Evolutionary conservation across 2,113 vertebrate genomes (phyloP).

Genomic region (Erinaceus europaeus): DNA sequence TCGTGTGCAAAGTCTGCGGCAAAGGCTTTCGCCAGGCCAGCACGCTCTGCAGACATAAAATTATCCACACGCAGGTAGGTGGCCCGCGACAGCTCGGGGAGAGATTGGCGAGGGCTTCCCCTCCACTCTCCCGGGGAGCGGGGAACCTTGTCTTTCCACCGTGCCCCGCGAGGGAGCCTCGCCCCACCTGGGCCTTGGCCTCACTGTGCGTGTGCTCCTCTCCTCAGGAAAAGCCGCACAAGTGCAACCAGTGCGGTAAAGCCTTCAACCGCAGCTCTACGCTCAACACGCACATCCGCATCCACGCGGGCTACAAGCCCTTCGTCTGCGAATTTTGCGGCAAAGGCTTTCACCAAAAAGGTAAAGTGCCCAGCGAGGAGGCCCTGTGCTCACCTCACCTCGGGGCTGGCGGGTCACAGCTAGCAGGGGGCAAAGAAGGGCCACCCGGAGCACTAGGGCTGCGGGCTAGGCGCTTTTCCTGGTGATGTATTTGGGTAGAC

Average conservation of each 20-base stretch:
- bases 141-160: neutral
- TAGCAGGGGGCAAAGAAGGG: neutral
- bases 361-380: constrained; percentile 75
- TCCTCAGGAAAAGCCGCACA: constrained; percentile 95
- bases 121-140: neutral
- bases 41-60: constrained; percentile 97
- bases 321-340: constrained; percentile 99
- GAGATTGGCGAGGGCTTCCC: neutral
- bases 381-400: constrained; percentile 26
- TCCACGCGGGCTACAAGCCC: constrained; percentile 98
- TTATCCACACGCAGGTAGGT: constrained; percentile 98
- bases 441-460: neutral
- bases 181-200: neutral
- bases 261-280: constrained; percentile 99
- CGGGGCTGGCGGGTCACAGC: neutral
- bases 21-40: constrained; percentile 98
- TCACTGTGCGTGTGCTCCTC: constrained; percentile 50
- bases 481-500: constrained; percentile 4
- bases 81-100: neutral
- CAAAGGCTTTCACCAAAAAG: constrained; percentile 99
- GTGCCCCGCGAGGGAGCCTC: neutral
- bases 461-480: constrained; percentile 14
- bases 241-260: constrained; percentile 98
- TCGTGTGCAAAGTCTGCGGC: constrained; percentile 98
- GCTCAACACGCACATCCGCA: constrained; percentile 97